Percentiles rank a stretch among this genome's conserved stretches.
Conservation (phyloP, 2,113 vertebrate genomes). For the Isichthys henryi region DNA sequence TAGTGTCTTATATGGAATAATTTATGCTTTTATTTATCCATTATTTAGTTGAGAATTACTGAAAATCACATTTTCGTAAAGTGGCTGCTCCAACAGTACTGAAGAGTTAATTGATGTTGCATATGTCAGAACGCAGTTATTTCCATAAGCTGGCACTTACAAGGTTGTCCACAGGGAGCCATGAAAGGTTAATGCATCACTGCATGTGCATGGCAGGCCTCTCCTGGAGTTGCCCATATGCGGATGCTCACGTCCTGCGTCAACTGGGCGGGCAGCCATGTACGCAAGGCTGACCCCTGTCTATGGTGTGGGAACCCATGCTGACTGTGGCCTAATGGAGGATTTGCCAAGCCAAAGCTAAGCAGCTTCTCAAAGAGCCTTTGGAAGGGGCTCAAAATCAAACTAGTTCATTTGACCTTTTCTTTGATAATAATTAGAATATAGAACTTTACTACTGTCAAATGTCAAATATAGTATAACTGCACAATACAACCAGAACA, state of each 20-base stretch:
- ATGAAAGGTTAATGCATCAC: conserved; percentile 38
- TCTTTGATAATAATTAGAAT: not conserved
- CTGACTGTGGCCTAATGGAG: not conserved
- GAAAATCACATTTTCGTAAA: not conserved
- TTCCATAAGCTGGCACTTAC: not conserved
- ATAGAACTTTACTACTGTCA: not conserved
- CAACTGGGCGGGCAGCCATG: conserved; percentile 35
- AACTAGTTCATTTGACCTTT: not conserved
- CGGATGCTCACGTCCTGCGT: conserved; percentile 29
- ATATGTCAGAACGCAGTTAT: not conserved
- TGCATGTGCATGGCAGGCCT: not conserved
- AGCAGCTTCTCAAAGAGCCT: not conserved
- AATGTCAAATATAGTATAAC: not conserved
- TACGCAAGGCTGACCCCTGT: conserved; percentile 30
- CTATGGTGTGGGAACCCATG: conserved; percentile 40
- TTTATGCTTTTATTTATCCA: not conserved
- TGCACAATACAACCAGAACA: not conserved
- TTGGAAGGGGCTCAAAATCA: not conserved
- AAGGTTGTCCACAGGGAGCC: conserved; percentile 30
- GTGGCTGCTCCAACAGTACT: not conserved
- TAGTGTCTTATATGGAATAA: not conserved
- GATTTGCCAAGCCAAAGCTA: not conserved
- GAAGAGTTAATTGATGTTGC: not conserved
- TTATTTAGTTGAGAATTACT: not conserved
- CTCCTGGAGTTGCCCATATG: conserved; percentile 26